Base-by-base conservation (phyloP, 1,140 invertebrate genomes). In the Drosophila ambigua region DNA sequence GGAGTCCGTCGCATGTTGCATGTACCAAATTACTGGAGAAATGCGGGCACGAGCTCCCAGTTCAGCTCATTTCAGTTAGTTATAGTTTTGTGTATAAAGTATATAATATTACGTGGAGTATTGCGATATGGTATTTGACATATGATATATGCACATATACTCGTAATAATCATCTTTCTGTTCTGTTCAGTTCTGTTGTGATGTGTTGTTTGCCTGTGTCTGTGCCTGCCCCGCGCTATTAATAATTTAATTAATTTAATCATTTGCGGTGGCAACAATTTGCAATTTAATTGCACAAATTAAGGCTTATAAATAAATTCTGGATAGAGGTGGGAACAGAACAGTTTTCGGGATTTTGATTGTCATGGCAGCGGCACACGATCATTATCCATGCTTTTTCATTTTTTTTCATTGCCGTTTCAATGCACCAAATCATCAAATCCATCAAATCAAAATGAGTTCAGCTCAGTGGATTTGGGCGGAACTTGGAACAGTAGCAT, bases 231-330 rank as follows among this genome's bases (percentile, higher is more conserved):
- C 49, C 45, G 35, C 39, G 66, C 77, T 66, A 83, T 68, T 68
- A 73, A 61, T 75, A 75, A 75, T 83, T 87, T 64, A 69, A 87
- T 74, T 74, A 74, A 84, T 87, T 84, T 85, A 85, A 84, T 81
- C 68, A 87, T 62, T 77, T 74, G 77, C 46, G 58, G 39, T 43
- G 50, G 55, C 57, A 53, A 57, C 68, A 75, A 87, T 85, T 87
- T 87, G 62, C 65, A 67, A 87, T 62, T 81, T 85, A 87, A 85
- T 87, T 80, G 82, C 78, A 75, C 77, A 75, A 81, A 77, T 85
- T 81, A 81, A 58, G 51, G 64, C 54, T 80, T 53, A 54, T 50
- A 52, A 73, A 76, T 84, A 64, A 57, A 45, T 57, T 39, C 35
- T 13, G 35, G 35, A 39, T 39, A 11, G 31, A 35, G 31, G 20